Percentiles rank a stretch among this genome's conserved stretches.
Evolutionary conservation across 2,797 vertebrate species (phyloP).

Genomic region (Holocentrus rufus): DNA sequence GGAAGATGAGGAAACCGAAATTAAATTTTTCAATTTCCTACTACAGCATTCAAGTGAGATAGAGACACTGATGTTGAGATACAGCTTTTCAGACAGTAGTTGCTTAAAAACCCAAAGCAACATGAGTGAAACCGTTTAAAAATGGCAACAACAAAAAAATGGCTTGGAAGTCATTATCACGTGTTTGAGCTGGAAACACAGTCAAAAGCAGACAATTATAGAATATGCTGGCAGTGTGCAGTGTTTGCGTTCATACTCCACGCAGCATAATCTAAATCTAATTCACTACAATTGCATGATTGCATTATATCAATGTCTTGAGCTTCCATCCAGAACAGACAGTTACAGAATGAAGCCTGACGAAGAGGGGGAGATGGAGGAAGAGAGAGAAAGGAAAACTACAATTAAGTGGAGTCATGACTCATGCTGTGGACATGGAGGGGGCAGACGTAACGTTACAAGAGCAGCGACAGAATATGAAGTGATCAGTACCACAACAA

Average conservation of each 20-base stretch:
- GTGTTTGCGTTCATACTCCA: conserved; percentile 9
- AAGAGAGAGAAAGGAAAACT: conserved; percentile 1
- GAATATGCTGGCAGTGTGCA: conserved; percentile 1
- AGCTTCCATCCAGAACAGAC: conserved; percentile 31
- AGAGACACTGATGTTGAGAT: not conserved
- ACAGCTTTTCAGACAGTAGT: not conserved
- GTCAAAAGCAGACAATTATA: not conserved
- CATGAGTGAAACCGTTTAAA: not conserved
- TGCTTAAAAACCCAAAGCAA: not conserved
- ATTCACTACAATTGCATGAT: conserved; percentile 14
- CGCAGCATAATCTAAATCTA: conserved; percentile 26
- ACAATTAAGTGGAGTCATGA: conserved; percentile 4
- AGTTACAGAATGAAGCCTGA: conserved; percentile 3
- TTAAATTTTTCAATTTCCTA: not conserved
- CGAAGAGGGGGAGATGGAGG: not conserved
- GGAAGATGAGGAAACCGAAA: not conserved
- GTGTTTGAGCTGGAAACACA: conserved; percentile 5
- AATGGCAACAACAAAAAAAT: not conserved
- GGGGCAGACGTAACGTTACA: conserved; percentile 23
- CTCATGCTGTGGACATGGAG: conserved; percentile 51
- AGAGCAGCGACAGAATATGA: conserved; percentile 19
- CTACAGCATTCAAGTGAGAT: conserved; percentile 4
- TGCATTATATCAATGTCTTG: conserved; percentile 7
- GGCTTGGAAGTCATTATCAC: not conserved
- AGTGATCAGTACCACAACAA: conserved; percentile 55